Evolutionary conservation across 2,888 invertebrate species (phyloP).

Genomic region (Epistrophe eligans): DNA sequence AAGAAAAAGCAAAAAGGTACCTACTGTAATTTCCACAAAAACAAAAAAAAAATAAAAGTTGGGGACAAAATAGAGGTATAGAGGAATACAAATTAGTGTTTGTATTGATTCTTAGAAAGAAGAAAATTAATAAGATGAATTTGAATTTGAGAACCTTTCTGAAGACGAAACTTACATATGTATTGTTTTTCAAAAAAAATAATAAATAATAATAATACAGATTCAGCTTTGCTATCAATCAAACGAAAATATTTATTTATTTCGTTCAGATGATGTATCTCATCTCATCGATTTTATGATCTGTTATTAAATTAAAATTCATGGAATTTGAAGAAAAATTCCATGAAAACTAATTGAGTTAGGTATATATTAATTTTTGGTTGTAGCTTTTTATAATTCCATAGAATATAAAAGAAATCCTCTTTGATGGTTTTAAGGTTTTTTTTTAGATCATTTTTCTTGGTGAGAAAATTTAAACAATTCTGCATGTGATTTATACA

Average conservation of each 20-base stretch:
- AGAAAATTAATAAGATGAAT: constrained; percentile 27
- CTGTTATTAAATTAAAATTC: background rate
- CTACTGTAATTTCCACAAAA: background rate
- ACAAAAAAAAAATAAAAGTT: background rate
- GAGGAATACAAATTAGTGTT: background rate
- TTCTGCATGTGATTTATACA: no score
- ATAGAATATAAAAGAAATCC: background rate
- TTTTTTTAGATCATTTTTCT: background rate
- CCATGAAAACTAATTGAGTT: background rate
- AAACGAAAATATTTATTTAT: constrained; percentile 30
- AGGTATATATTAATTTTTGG: background rate
- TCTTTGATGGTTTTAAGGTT: background rate
- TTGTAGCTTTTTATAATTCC: background rate
- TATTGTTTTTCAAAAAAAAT: background rate
- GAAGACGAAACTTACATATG: background rate
- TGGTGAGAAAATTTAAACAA: background rate
- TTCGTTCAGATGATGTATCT: background rate
- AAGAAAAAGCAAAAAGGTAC: background rate
- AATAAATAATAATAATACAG: no score
- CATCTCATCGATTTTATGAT: background rate
- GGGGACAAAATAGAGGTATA: background rate
- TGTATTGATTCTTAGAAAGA: constrained; percentile 4
- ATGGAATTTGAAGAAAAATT: background rate
- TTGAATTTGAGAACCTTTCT: background rate
- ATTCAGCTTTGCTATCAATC: constrained; percentile 19